Percentiles rank a stretch among this genome's conserved stretches.
These are phyloP conservation scores for Oncorhynchus keta DNA, from an alignment of 2,113 vertebrate genomes.

Conservation along the genomic window DNA sequence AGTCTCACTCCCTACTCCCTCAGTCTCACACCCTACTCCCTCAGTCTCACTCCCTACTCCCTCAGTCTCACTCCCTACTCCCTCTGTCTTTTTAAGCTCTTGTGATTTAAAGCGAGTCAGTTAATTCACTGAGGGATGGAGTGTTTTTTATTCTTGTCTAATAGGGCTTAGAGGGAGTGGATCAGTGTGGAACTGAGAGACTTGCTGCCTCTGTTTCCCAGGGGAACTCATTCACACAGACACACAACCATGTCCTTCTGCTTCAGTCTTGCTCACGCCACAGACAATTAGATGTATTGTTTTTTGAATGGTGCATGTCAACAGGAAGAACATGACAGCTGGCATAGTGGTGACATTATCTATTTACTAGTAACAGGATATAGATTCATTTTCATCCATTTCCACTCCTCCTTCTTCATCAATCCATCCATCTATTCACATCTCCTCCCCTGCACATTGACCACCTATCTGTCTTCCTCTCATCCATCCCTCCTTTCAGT, in stretches of 20 bases:
- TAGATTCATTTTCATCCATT: constrained; percentile 15
- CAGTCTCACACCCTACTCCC: no score
- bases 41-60: no score
- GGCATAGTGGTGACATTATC: no score
- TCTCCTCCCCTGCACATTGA: no score
- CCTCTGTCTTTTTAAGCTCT: constrained; percentile 46
- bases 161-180: background rate
- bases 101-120: constrained; percentile 33
- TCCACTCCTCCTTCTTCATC: background rate
- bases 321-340: no score
- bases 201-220: background rate
- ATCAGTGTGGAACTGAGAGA: background rate
- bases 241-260: background rate
- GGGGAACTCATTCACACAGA: background rate
- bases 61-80: no score
- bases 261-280: background rate
- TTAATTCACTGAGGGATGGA: constrained; percentile 6
- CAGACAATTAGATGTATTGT: no score
- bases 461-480: no score
- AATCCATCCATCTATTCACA: background rate
- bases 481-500: background rate
- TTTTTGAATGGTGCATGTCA: no score
- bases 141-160: constrained; percentile 7
- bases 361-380: background rate
- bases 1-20: no score